Base-by-base conservation (phyloP, 2,113 vertebrate genomes). In the Protomyctophum bolini region DNA sequence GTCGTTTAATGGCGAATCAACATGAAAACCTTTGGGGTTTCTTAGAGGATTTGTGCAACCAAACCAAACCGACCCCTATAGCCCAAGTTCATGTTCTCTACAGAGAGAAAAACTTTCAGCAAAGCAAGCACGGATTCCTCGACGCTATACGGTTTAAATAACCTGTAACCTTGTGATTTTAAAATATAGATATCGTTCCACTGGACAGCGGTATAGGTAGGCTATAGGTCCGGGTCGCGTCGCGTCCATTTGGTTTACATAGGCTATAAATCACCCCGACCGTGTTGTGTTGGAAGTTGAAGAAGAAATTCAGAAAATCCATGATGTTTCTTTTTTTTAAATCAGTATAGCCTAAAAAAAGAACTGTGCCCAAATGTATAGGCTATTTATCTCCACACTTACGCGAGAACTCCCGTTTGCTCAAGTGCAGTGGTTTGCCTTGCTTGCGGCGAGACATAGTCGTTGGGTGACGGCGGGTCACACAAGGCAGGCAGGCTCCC, bases 361-460 rank as follows among this genome's bases (percentile, higher is more conserved):
- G n/a, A n/a, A 21, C 21, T 21, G 21, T 21, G 21, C 21, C 21
- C 21, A 21, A 21, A 21, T 21, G 21, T 21, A 21, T 21, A 21
- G 21, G 21, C 21, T 21, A 83, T 87, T 66, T 82, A 77, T 82
- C 70, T 88, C 86, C 94, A 98, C 94, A 98, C 97, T 99, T 97
- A 98, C 97, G 96, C 93, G 97, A 97, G 95, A 98, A 97, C 94
- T 97, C 97, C 96, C 97, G 95, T 93, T 97, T 99, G 96, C 97
- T 99, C 95, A 99, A 96, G 96, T 99, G 97, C 96, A 97, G 96
- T 89, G 97, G 97, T 94, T 97, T 99, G 95, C 96, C 97, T 93
- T 99, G 97, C 96, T 99, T 99, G 94, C 97, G 97, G 95, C 97
- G 97, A 96, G 97, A 99, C 97, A 99, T 99, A 94, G 95, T 93